phyloP scores from a whole-genome alignment of 2,113 vertebrate species.

The Pomatostomus ruficeps region DNA sequence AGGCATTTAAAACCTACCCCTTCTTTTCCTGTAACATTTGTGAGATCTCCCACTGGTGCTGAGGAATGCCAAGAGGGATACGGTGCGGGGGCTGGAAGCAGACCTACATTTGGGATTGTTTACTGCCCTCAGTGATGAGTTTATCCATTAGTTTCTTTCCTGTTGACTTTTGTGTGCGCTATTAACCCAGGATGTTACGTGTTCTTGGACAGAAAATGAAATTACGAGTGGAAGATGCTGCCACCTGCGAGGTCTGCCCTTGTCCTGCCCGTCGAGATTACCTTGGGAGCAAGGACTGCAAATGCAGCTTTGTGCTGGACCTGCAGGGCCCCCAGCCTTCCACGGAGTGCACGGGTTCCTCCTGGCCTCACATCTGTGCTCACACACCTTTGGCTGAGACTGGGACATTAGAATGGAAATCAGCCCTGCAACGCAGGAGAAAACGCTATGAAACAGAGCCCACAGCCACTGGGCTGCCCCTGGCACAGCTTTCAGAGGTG shows the following conservation, averaged over 20 bases:
- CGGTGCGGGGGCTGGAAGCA: neutral
- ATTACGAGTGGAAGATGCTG: neutral
- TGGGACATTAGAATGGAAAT: neutral
- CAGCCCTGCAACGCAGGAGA: accelerated
- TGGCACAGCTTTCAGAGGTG: neutral
- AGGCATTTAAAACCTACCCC: constrained; percentile 24
- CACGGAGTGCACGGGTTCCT: neutral
- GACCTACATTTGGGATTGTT: constrained; percentile 19
- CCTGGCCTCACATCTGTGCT: neutral
- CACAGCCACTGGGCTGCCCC: neutral
- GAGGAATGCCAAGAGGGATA: constrained; percentile 33
- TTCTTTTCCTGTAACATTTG: constrained; percentile 53
- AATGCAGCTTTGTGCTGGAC: neutral
- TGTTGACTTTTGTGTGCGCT: constrained; percentile 7
- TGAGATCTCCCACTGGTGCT: constrained; percentile 61
- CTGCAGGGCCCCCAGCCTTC: neutral
- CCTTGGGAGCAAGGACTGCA: neutral
- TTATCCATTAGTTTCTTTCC: constrained; percentile 55
- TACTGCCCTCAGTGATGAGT: constrained; percentile 47
- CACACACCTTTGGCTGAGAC: neutral
- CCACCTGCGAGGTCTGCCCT: neutral
- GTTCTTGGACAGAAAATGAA: constrained; percentile 23
- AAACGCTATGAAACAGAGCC: neutral
- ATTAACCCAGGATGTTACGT: constrained; percentile 19
- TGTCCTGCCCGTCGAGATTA: neutral